Evolutionary conservation across 2,113 vertebrate genomes (phyloP), one percentile per base, ranked within the genome.

Genomic region (Jaculus jaculus): DNA sequence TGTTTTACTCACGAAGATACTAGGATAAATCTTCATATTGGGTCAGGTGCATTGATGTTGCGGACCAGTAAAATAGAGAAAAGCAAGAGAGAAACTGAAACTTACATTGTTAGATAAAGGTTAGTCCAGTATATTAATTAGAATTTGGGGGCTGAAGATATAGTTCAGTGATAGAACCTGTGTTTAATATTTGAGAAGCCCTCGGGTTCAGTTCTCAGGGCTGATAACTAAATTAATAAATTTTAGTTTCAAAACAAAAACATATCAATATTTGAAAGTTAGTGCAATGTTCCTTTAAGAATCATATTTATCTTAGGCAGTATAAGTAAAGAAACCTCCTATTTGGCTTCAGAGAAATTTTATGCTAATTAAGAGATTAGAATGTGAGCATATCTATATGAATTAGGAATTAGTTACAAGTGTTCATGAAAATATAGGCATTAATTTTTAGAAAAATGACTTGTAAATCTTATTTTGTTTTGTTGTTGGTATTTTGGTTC

Each of bases 361-460:
- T 80, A 47, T 24, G 66, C 42, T 78, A 66, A 84, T 84, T 37
- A 79, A 87, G 32, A 92, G 34, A 82, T 63, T 63, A 92, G 47
- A 20, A 28, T 79, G 60, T 37, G 71, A 51, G 73, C n/a, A 30
- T 72, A 24, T 84, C 30, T 77, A 71, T 84, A 30, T 68, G 87
- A 58, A 58, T 88, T 66, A 93, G 88, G 81, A 86, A 74, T 73
- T 47, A 65, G n/a, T 77, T 74, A 1, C 32, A 87, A 81, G 8
- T 77, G 69, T 88, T 94, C 37, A 69, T 24, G 39, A 32, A 71
- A 8, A 78, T 3, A 1, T 54, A 82, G 63, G 74, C 72, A 83
- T 82, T 92, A 10, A 71, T 86, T 89, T 94, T 60, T 34, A 95
- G 94, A 86, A 75, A 79, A 83, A 74, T 77, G 61, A 85, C 11